A percentile compares a stretch with the other conserved stretches of the same genome.
These are phyloP conservation scores for Drosophila melanica DNA, from an alignment of 1,140 invertebrate genomes.

Conservation along the genomic window DNA sequence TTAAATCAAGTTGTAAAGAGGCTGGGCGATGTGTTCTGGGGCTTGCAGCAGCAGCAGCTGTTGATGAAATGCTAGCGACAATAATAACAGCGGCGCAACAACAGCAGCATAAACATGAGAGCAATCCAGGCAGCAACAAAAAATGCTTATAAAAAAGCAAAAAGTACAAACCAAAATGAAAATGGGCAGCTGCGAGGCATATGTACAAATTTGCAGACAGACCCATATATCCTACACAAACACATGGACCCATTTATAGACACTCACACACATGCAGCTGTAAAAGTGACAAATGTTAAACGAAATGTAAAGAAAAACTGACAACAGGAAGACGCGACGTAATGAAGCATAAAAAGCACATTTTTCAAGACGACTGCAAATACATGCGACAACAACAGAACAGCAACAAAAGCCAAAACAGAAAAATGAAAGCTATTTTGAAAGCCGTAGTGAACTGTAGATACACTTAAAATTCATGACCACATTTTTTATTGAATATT, in stretches of 20 bases:
- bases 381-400: slow-evolving; percentile 29
- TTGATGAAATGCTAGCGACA: slow-evolving; percentile 72
- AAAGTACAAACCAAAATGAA: slow-evolving; percentile 60
- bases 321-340: slow-evolving; percentile 78
- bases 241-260: slow-evolving; percentile 13
- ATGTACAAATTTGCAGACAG: slow-evolving; percentile 40
- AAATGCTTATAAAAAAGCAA: slow-evolving; percentile 11
- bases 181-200: slow-evolving; percentile 76
- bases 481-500: neutral
- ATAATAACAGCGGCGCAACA: slow-evolving; percentile 51
- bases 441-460: slow-evolving; percentile 1
- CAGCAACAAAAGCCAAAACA: slow-evolving; percentile 18
- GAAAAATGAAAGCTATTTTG: slow-evolving; percentile 12
- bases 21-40: slow-evolving; percentile 60
- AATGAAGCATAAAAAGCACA: slow-evolving; percentile 80
- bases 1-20: slow-evolving; percentile 80
- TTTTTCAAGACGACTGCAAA: slow-evolving; percentile 74
- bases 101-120: slow-evolving; percentile 25
- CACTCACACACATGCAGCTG: slow-evolving; percentile 58
- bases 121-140: slow-evolving; percentile 5
- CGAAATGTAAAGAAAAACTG: slow-evolving; percentile 82
- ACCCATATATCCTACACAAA: slow-evolving; percentile 10
- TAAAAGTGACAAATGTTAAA: slow-evolving; percentile 83
- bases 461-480: slow-evolving; percentile 8
- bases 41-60: slow-evolving; percentile 64